Percentiles rank a stretch among this genome's conserved stretches.
These are phyloP conservation scores for Ibycter americanus DNA, from an alignment of 2,797 vertebrate genomes.

Conservation along the genomic window DNA sequence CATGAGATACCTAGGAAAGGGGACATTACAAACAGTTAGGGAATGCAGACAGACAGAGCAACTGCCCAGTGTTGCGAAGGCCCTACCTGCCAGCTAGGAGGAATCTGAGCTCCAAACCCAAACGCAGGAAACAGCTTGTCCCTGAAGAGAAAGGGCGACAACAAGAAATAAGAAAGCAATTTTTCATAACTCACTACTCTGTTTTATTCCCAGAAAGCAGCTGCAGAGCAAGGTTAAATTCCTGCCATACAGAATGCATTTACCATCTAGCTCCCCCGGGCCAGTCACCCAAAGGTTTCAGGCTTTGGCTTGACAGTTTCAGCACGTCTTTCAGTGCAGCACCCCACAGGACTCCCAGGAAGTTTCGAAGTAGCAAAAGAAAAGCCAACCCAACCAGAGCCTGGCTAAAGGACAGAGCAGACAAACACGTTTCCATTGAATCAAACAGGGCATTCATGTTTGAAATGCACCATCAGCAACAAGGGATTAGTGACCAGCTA, in stretches of 20 bases:
- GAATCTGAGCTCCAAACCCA: slow-evolving; percentile 93
- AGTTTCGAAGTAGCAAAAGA: not conserved
- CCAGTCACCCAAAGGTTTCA: not conserved
- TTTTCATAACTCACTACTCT: not conserved
- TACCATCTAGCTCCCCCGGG: not conserved
- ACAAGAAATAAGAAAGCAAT: not conserved
- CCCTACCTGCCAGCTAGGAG: slow-evolving; percentile 88
- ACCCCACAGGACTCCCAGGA: not conserved
- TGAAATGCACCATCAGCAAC: not conserved
- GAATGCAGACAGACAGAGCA: not conserved
- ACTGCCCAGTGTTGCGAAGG: not conserved
- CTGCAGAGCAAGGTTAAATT: not conserved
- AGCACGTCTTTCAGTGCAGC: not conserved
- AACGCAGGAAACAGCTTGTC: slow-evolving; percentile 94
- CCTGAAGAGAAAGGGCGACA: slow-evolving; percentile 68
- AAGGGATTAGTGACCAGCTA: not conserved
- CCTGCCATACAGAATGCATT: not conserved
- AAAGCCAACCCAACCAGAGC: not conserved
- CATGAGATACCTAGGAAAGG: slow-evolving; percentile 84
- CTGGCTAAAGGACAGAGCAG: not conserved
- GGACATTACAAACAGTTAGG: not conserved
- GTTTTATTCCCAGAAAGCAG: not conserved
- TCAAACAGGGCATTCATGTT: not conserved
- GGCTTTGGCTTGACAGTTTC: not conserved
- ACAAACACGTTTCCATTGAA: not conserved